Conservation (phyloP, 2,797 vertebrate species). For the Pangasius mekongensis region DNA sequence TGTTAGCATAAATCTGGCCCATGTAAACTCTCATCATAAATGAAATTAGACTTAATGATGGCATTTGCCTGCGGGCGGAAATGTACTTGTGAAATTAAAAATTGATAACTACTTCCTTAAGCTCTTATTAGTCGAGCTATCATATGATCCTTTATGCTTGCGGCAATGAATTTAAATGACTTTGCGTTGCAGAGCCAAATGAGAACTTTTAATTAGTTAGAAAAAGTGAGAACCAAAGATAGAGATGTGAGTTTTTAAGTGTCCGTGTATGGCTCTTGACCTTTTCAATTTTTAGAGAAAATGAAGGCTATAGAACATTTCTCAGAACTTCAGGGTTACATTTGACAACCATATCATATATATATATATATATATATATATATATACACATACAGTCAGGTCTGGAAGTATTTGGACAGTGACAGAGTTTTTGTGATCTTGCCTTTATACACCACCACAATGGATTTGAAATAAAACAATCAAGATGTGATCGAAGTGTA, state of each 20-base stretch:
- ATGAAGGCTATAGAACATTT: slow-evolving; percentile 10
- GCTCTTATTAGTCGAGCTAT: not conserved
- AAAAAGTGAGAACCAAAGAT: not conserved
- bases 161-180: slow-evolving; percentile 66
- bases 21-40: not conserved
- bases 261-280: not conserved
- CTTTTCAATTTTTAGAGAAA: not conserved
- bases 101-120: slow-evolving; percentile 2
- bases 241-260: not conserved
- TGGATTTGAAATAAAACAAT: too few species aligned
- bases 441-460: too few species aligned
- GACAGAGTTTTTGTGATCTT: too few species aligned
- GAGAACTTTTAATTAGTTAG: slow-evolving; percentile 62
- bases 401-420: too few species aligned
- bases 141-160: slow-evolving; percentile 32
- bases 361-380: too few species aligned
- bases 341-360: not conserved
- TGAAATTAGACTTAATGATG: not conserved
- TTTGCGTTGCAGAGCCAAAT: slow-evolving; percentile 62
- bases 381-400: too few species aligned
- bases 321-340: not conserved
- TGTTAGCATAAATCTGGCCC: not conserved
- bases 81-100: slow-evolving; percentile 14
- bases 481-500: too few species aligned
- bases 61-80: not conserved